These are phyloP conservation scores for Rhynchopsitta pachyrhyncha DNA, from an alignment of 2,113 vertebrate genomes.

Conservation along the genomic window DNA sequence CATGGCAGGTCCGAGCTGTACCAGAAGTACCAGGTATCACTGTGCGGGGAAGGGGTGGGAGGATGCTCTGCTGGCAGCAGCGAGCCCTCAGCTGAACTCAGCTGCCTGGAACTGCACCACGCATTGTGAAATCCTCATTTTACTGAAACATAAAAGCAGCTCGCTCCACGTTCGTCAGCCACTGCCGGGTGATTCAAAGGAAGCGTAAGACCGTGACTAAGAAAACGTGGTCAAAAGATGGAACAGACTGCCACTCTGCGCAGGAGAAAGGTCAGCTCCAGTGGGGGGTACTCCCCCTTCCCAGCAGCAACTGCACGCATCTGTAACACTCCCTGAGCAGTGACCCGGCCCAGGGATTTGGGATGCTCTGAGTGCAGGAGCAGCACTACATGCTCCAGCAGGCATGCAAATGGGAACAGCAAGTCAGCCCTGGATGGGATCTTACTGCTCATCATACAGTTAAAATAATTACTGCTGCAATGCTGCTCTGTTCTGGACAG, in stretches of 20 bases:
- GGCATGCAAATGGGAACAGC: fast-evolving
- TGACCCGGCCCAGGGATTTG: fast-evolving
- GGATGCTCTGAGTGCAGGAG: neutral
- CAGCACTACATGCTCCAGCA: fast-evolving
- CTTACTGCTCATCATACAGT: neutral
- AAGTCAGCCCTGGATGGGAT: too few species aligned
- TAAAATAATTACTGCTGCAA: neutral
- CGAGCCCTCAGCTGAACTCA: neutral
- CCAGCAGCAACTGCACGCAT: neutral
- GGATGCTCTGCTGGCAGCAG: neutral
- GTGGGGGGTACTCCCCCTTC: neutral
- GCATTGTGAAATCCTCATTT: neutral
- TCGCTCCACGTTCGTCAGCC: fast-evolving
- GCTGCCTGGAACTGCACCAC: neutral
- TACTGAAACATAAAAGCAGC: neutral
- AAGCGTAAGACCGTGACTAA: neutral
- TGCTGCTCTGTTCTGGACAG: neutral
- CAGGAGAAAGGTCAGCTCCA: neutral
- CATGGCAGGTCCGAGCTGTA: fast-evolving
- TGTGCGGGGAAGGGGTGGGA: fast-evolving
- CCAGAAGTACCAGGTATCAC: neutral
- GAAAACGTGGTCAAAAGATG: fast-evolving
- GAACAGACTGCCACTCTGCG: fast-evolving
- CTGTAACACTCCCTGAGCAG: fast-evolving
- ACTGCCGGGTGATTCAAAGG: neutral